Conservation (phyloP, 1,140 invertebrate species). For the Teleogryllus occipitalis region DNA sequence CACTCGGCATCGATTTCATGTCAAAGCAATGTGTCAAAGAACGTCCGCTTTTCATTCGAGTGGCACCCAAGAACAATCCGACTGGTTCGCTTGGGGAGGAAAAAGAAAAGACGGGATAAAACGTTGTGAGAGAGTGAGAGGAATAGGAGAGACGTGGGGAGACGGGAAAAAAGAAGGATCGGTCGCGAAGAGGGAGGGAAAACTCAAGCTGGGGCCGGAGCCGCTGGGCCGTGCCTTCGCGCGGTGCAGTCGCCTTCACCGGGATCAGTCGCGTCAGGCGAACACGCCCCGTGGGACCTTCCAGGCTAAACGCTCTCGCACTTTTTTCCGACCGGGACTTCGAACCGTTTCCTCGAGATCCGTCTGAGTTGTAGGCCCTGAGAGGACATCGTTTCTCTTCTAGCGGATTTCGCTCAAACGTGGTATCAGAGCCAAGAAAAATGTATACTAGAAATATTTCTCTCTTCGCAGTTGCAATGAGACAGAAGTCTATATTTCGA, state of each 20-base stretch:
- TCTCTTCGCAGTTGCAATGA: no score
- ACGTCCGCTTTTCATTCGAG: no score
- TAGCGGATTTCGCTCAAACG: neutral
- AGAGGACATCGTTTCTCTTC: neutral
- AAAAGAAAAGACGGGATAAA: neutral
- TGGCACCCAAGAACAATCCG: no score
- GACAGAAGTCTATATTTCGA: no score
- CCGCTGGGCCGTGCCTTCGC: no score
- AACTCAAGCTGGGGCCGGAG: neutral
- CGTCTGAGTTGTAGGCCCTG: no score
- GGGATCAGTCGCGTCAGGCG: neutral
- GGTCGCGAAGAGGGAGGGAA: neutral
- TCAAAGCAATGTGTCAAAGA: no score
- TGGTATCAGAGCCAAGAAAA: neutral
- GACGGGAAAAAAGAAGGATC: neutral
- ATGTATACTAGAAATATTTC: no score
- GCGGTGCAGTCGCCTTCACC: no score
- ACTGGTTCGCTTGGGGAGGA: neutral
- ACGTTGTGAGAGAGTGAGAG: neutral
- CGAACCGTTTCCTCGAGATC: no score
- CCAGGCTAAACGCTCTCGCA: neutral
- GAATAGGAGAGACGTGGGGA: neutral
- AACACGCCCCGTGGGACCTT: neutral
- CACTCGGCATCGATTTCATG: no score
- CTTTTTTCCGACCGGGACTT: no score